phyloP scores from a whole-genome alignment of 2,797 vertebrate genomes.

The Phalloptychus januarius region DNA sequence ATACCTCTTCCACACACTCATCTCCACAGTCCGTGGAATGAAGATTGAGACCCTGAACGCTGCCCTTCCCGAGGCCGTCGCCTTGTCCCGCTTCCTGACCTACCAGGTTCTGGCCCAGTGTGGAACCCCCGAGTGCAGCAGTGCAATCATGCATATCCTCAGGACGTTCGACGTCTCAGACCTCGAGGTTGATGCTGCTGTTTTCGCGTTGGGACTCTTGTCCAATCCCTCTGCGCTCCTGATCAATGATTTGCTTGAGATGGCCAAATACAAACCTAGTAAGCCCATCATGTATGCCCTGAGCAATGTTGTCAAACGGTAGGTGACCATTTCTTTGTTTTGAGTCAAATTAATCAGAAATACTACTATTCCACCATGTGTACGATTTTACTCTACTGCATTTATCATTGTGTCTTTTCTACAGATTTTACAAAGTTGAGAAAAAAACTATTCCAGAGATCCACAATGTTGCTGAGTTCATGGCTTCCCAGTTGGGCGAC shows the following conservation, averaged over 20 bases:
- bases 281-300: conserved; percentile 90
- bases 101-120: conserved; percentile 92
- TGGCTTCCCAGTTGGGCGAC: conserved; percentile 83
- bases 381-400: not conserved
- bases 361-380: not conserved
- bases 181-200: conserved; percentile 81
- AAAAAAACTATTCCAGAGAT: conserved; percentile 82
- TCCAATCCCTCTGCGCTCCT: conserved; percentile 85
- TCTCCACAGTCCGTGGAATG: conserved; percentile 85
- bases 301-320: conserved; percentile 91
- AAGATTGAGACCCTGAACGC: conserved; percentile 78
- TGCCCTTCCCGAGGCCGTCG: conserved; percentile 83
- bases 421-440: conserved; percentile 82
- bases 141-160: conserved; percentile 87
- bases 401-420: not conserved
- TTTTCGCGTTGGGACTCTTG: conserved; percentile 88
- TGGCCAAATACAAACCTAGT: conserved; percentile 86
- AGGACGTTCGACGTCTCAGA: conserved; percentile 78
- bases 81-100: conserved; percentile 81
- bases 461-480: conserved; percentile 83
- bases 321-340: conserved; percentile 31
- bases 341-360: not conserved
- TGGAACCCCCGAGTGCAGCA: conserved; percentile 90
- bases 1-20: conserved; percentile 86
- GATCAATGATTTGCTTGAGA: conserved; percentile 87